Evolutionary conservation across 2,113 vertebrate genomes (phyloP).

Genomic region (Steatornis caripensis): DNA sequence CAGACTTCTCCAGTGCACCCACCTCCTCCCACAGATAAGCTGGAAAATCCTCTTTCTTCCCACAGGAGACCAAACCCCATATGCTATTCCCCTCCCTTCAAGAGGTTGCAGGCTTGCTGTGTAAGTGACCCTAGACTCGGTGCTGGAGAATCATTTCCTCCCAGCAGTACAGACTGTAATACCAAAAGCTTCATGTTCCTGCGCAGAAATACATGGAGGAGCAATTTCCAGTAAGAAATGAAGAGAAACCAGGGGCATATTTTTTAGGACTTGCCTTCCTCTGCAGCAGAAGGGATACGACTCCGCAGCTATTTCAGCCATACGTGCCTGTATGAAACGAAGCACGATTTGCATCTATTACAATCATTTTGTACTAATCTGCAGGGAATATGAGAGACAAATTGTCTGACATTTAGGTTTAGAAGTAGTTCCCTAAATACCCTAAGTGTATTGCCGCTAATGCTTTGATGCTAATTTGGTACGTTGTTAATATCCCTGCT

Average conservation of each 20-base stretch:
- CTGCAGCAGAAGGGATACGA: background rate
- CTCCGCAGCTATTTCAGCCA: background rate
- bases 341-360: conserved; percentile 41
- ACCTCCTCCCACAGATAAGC: background rate
- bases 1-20: background rate
- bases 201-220: background rate
- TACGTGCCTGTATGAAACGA: background rate
- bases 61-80: background rate
- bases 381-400: conserved; percentile 34
- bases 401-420: conserved; percentile 61
- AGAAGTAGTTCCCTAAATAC: conserved; percentile 54
- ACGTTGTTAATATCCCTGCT: conserved; percentile 9
- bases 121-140: background rate
- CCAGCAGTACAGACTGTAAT: background rate
- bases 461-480: conserved; percentile 58
- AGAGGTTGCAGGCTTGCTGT: background rate
- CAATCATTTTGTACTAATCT: conserved; percentile 49
- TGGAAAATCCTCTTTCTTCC: background rate
- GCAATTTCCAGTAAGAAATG: background rate
- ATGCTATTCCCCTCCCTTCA: background rate
- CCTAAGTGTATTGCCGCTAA: conserved; percentile 25
- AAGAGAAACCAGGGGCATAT: background rate
- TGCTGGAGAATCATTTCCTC: background rate
- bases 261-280: background rate
- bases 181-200: background rate